Evolutionary conservation across 2,797 vertebrate species (phyloP), one percentile per base, ranked within the genome.

Genomic region (Chiroxiphia lanceolata): DNA sequence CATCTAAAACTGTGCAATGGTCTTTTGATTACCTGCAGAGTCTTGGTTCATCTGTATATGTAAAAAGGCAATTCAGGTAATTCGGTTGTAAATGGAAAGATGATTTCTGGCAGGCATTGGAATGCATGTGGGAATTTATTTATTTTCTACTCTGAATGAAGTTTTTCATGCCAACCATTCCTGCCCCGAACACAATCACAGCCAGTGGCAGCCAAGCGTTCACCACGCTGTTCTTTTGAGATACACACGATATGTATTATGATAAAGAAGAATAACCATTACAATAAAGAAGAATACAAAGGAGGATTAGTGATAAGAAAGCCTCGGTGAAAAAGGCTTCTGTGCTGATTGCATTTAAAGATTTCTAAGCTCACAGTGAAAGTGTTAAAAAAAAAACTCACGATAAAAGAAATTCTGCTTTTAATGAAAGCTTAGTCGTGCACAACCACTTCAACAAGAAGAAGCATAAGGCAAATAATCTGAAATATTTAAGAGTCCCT

Each of bases 61-160:
- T 72, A 76, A 76, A 93, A 88, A 90, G 33, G 67, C 11, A 90
- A 84, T 88, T 93, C 83, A 42, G 60, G 60, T 70, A 83, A 64
- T 79, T 79, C 64, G 36, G n/a, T 11, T 84, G 80, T 74, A 94
- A 94, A 93, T 51, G 53, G 59, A 90, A 91, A 84, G 70, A 90
- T 44, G 74, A 77, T 90, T 93, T 93, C 56, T 91, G 47, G 59
- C 70, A 82, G 75, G 63, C 53, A 57, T 25, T 88, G 87, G 79
- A 82, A 86, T 60, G 63, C 70, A 74, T 18, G 40, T 70, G 70
- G 51, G 70, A 90, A 94, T 92, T 87, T 94, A 94, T 94, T 93
- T 92, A 79, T 93, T 93, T 95, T 76, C 59, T 70, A 15, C 36
- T 7, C 40, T 26, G 47, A 92, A 70, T 33, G 45, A 65, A 88